Evolutionary conservation across 2,888 invertebrate genomes (phyloP), one percentile per base, ranked within the genome.

Genomic region (Morpho achilles): DNA sequence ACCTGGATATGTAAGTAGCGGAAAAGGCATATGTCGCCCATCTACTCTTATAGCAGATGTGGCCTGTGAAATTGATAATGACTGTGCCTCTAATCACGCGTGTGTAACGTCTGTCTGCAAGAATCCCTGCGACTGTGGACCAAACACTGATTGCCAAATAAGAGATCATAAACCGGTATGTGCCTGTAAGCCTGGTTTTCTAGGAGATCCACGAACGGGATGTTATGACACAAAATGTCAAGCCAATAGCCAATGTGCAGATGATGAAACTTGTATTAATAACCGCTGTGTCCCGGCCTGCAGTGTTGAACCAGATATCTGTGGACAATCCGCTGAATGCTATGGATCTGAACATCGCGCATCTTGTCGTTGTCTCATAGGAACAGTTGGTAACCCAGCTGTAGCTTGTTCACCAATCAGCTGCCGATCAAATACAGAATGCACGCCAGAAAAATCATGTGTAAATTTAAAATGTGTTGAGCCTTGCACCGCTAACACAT

Each of bases 141-240:
- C 94, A 0, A 95, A 96, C 74, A 95, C 97, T 1, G 94, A 96
- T 67, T 98, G 98, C 76, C 93, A 94, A 72, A 95, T 97, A 63
- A 94, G 93, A 79, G 93, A 96, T 73, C 97, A 98, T 74, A 96
- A 96, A 77, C 96, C 97, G 0, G 94, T 96, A 0, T 98, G 98
- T 73, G 95, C 96, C 0, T 98, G 98, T 78, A 92, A 93, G 62
- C 93, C 94, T 71, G 97, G 96, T 50, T 97, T 93, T 69, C 94
- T 96, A 64, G 98, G 97, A 56, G 96, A 96, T 77, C 96, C 97
- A 40, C 94, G 96, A 72, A 93, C 95, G 8, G 95, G 95, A 70
- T 98, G 97, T 77, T 92, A 93, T 47, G 93, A 93, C 81, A 92
- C 94, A 53, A 94, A 94, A 61, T 97, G 97, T 74, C 91, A 93